These are phyloP conservation scores for Triplophysa rosa DNA, from an alignment of 2,113 vertebrate species.

Conservation along the genomic window DNA sequence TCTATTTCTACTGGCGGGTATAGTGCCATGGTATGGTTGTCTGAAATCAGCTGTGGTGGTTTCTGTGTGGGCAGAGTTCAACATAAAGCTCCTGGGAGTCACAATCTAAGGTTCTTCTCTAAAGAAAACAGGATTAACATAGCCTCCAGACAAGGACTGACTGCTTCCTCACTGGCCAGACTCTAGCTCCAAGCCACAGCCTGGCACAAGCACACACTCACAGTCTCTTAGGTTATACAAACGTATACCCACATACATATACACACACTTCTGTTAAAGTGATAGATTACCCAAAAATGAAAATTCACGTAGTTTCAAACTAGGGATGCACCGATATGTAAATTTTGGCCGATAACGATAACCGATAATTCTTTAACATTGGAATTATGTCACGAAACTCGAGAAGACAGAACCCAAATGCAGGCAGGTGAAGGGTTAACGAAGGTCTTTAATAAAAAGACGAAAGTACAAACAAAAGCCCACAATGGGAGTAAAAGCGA, in stretches of 20 bases:
- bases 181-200: constrained; percentile 20
- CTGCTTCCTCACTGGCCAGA: constrained; percentile 1
- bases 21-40: constrained; percentile 18
- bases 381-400: too few relatives aligned
- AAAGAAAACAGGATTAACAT: constrained; percentile 55
- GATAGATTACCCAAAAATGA: too few relatives aligned
- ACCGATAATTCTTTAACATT: too few relatives aligned
- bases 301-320: too few relatives aligned
- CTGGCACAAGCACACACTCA: neutral
- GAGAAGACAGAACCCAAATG: too few relatives aligned
- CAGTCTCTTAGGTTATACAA: constrained; percentile 5
- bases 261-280: neutral
- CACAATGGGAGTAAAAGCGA: too few relatives aligned
- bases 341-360: too few relatives aligned
- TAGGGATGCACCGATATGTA: too few relatives aligned
- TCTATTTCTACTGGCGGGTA: constrained; percentile 26
- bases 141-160: constrained; percentile 47
- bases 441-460: too few relatives aligned
- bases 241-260: constrained; percentile 17
- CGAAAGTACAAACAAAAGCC: too few relatives aligned
- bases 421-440: too few relatives aligned
- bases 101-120: constrained; percentile 44
- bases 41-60: constrained; percentile 55
- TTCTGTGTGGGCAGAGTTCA: constrained; percentile 61
- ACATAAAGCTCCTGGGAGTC: constrained; percentile 48